A percentile compares a stretch with the other conserved stretches of the same genome.
Evolutionary conservation across 2,888 invertebrate genomes (phyloP).

Genomic region (Ecdyonurus torrentis): DNA sequence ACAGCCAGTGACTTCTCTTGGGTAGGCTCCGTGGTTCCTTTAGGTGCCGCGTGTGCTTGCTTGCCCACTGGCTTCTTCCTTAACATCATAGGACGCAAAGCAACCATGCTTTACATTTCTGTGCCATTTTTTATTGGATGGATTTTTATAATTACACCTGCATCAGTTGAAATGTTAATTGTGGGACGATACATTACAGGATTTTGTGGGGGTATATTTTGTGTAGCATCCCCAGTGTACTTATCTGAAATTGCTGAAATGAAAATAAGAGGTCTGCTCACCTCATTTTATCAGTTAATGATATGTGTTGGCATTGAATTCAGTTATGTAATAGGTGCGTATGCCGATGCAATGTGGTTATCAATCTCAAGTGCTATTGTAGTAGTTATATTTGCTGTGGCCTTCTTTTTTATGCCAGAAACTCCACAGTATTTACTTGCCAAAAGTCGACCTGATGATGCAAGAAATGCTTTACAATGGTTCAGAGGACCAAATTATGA

Average conservation of each 20-base stretch:
- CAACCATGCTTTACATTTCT: slow-evolving; percentile 2
- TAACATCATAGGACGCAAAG: slow-evolving; percentile 4
- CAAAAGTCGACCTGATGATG: slow-evolving; percentile 1
- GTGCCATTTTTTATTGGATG: slow-evolving; percentile 7
- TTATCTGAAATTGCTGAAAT: slow-evolving; percentile 26
- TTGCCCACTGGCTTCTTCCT: slow-evolving; percentile 3
- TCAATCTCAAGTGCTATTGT: slow-evolving; percentile 22
- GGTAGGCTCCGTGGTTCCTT: slow-evolving; percentile 3
- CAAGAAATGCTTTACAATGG: slow-evolving; percentile 19
- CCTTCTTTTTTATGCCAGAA: slow-evolving; percentile 25
- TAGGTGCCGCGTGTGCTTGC: slow-evolving; percentile 4
- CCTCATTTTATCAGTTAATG: slow-evolving; percentile 27
- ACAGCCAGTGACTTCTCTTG: slow-evolving; percentile 1
- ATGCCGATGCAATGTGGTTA: slow-evolving; percentile 22
- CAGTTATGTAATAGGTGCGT: slow-evolving; percentile 23
- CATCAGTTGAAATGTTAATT: neutral
- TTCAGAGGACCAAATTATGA: slow-evolving; percentile 22
- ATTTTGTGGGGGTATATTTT: slow-evolving; percentile 23
- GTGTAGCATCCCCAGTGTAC: slow-evolving; percentile 23
- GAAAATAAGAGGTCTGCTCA: slow-evolving; percentile 26
- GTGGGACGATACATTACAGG: slow-evolving; percentile 21
- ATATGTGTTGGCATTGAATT: slow-evolving; percentile 28
- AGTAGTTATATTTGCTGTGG: slow-evolving; percentile 19
- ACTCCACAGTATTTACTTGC: slow-evolving; percentile 20
- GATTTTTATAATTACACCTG: neutral